Base-by-base conservation (phyloP, 2,888 invertebrate genomes). In the Leptopilina syphax region DNA sequence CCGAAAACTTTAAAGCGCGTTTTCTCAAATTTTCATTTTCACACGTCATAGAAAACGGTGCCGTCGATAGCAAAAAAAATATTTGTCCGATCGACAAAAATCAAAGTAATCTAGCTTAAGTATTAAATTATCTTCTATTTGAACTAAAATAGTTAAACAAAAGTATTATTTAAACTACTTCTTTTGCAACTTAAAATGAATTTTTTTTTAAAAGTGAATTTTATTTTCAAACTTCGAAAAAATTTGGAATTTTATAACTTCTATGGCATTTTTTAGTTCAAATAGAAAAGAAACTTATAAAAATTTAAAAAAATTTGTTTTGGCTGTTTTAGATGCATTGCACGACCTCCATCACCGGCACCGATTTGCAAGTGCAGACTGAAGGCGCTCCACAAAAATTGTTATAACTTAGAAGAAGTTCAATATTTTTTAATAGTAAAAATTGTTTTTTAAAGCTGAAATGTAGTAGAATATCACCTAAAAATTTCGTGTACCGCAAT, bases 291-390 rank as follows among this genome's bases (percentile, higher is more conserved):
- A 18, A 18, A 18, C 18, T 18, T 18, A 18, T 47, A 47, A 77
- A 77, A 63, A 77, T 66, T 66, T 24, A 77, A 77, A 77, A 81
- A 77, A 67, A 70, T n/a, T 44, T 73, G 77, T 70, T 77, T 81
- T 77, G 13, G 77, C 77, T 81, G 79, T 81, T 81, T 79, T 77
- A 81, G 81, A 81, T 79, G 79, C 77, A 81, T 79, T 65, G 79
- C 77, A 77, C 78, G 79, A 79, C 77, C 79, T 81, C 79, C 81
- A 81, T 81, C 81, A 79, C 79, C 79, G 73, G 80, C 81, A 79
- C 60, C 60, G 60, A 60, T 60, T 60, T 60, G 10, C 2, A 60
- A 60, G 2, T 60, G 12, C 60, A 60, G 60, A 60, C 60, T 60
- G 5, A 2, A 60, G 18, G 1, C 60, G 60, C 60, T 60, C n/a